These are phyloP conservation scores for Fabriciana adippe DNA, from an alignment of 2,888 invertebrate genomes.

Conservation along the genomic window DNA sequence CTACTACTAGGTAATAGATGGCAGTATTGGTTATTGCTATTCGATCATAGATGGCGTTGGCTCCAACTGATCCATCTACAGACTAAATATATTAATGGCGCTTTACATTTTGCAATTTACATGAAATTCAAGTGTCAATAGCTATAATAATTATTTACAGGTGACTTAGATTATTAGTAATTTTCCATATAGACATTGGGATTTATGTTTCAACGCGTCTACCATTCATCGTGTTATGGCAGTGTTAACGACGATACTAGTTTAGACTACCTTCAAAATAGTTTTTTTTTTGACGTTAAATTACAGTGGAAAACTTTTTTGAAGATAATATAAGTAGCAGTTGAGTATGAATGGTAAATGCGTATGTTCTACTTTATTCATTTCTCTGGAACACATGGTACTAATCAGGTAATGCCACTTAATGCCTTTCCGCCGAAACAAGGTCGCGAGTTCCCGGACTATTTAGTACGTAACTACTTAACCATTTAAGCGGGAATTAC, in stretches of 20 bases:
- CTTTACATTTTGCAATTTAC: slow-evolving; percentile 29
- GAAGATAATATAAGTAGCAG: slow-evolving; percentile 24
- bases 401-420: slow-evolving; percentile 41
- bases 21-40: slow-evolving; percentile 43
- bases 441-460: slow-evolving; percentile 33
- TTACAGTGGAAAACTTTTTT: slow-evolving; percentile 20
- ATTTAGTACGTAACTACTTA: slow-evolving; percentile 10
- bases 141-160: slow-evolving; percentile 36
- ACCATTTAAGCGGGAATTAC: slow-evolving; percentile 11
- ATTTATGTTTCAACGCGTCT: slow-evolving; percentile 22
- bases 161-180: slow-evolving; percentile 36
- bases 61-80: slow-evolving; percentile 30
- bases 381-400: slow-evolving; percentile 25
- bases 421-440: slow-evolving; percentile 40
- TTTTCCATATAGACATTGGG: slow-evolving; percentile 34
- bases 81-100: slow-evolving; percentile 28
- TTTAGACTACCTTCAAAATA: slow-evolving; percentile 27
- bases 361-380: slow-evolving; percentile 26
- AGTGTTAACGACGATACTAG: slow-evolving; percentile 17
- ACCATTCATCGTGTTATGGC: slow-evolving; percentile 21
- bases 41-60: slow-evolving; percentile 43
- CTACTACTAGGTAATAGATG: slow-evolving; percentile 44
- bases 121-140: slow-evolving; percentile 23
- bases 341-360: slow-evolving; percentile 23
- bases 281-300: slow-evolving; percentile 18